phyloP scores from a whole-genome alignment of 2,797 vertebrate species.

The Rhinogobio ventralis region DNA sequence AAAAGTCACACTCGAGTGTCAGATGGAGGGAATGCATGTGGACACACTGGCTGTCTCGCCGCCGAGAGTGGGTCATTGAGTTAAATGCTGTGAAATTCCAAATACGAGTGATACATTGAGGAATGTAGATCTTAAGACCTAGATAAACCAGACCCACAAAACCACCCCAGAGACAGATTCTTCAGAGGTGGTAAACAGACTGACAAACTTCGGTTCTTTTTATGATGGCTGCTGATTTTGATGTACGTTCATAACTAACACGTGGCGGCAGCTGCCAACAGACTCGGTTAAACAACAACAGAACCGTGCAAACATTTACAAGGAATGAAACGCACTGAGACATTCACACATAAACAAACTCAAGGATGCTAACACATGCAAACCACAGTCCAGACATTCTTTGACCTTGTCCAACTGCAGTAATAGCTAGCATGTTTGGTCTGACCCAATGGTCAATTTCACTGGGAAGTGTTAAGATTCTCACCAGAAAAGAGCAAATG shows the following conservation, averaged over 20 bases:
- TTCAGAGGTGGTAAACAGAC: constrained; percentile 38
- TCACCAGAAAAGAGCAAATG: constrained; percentile 54
- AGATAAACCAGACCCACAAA: constrained; percentile 43
- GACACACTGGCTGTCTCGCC: background rate
- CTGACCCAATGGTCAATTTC: constrained; percentile 58
- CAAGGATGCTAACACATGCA: constrained; percentile 34
- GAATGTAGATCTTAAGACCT: constrained; percentile 41
- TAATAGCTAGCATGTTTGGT: constrained; percentile 54
- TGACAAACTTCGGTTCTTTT: constrained; percentile 24
- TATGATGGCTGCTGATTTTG: constrained; percentile 10
- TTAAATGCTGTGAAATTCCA: constrained; percentile 57
- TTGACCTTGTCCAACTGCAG: constrained; percentile 55
- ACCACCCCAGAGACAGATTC: constrained; percentile 44
- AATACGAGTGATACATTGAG: constrained; percentile 46
- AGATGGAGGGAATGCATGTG: background rate
- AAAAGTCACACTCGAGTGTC: constrained; percentile 31
- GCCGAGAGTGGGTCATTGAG: constrained; percentile 35
- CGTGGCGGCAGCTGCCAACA: constrained; percentile 19
- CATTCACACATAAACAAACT: constrained; percentile 59
- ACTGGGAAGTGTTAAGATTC: constrained; percentile 59
- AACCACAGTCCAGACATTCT: constrained; percentile 45
- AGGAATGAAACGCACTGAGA: constrained; percentile 43
- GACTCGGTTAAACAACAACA: constrained; percentile 33
- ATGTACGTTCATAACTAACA: constrained; percentile 33
- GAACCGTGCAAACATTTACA: constrained; percentile 52